Percentiles rank a stretch among this genome's conserved stretches.
These are phyloP conservation scores for Callorhinus ursinus DNA, from an alignment of 2,113 vertebrate species.

Conservation along the genomic window DNA sequence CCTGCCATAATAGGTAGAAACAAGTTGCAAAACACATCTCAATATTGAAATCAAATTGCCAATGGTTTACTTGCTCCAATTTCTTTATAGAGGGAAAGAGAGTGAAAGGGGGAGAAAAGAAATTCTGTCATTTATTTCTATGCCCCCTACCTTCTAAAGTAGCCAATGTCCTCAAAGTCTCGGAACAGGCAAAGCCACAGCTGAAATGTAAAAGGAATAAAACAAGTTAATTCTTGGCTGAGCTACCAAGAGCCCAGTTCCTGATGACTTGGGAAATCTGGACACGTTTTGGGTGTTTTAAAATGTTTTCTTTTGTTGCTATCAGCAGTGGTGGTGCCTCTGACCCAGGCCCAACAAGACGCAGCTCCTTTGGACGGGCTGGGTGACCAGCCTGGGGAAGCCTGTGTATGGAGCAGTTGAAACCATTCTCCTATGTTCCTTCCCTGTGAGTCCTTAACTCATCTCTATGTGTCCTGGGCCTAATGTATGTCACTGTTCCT, in stretches of 20 bases:
- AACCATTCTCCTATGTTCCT: neutral
- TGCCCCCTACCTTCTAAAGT: neutral
- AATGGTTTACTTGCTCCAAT: neutral
- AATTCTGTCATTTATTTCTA: neutral
- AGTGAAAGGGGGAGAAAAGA: neutral
- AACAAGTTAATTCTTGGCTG: neutral
- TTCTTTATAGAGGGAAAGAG: neutral
- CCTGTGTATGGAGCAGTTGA: neutral
- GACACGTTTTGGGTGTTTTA: neutral
- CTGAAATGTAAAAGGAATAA: neutral
- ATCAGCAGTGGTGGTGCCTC: neutral
- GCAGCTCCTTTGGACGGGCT: rapidly evolving
- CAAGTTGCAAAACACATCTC: neutral
- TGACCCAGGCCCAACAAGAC: neutral
- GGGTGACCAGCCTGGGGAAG: neutral
- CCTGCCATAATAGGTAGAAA: neutral
- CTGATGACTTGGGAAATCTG: neutral
- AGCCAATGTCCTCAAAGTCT: neutral
- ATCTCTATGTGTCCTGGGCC: neutral
- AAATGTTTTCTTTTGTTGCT: neutral
- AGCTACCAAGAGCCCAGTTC: neutral
- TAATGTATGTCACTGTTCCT: neutral
- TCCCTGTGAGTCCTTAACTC: neutral
- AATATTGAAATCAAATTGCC: slow-evolving; percentile 26
- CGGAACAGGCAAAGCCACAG: neutral